Base-by-base conservation (phyloP, 2,888 invertebrate species). In the Callyntrura sp. region DNA sequence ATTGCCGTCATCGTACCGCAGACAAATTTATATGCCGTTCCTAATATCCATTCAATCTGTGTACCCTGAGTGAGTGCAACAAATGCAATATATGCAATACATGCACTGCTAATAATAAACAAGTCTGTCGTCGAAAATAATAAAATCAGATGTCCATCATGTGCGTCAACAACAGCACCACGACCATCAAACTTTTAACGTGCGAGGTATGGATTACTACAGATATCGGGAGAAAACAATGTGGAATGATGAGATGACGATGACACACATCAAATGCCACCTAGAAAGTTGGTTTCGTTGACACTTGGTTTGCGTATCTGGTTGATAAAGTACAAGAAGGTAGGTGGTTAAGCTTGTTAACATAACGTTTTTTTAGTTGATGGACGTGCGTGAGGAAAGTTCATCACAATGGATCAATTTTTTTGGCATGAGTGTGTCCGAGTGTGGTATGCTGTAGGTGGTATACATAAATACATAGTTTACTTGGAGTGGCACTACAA, bases 231-330 rank as follows among this genome's bases (percentile, higher is more conserved):
- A 20, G 79, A 43, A 68, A 68, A 68, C 70, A 78, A 28, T 55
- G 65, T 82, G 62, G 65, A 82, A 51, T 82, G 82, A 82, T 82
- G 11, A n/a, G 68, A 55, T 78, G 78, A 78, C 28, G 35, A 68
- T n/a, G n/a, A n/a, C n/a, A n/a, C n/a, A n/a, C n/a, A n/a, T n/a
- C n/a, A n/a, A n/a, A n/a, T n/a, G n/a, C n/a, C n/a, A n/a, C n/a
- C 43, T 9, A 43, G 8, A 51, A 55, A n/a, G 68, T 68, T 65
- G 35, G 43, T 8, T 70, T 23, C 9, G 70, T 25, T 3, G 70
- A 35, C 35, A 35, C 45, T 73, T 28, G 20, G 70, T 20, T 73
- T n/a, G n/a, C 0, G 5, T 65, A 65, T 17, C 28, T 65, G 65
- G 14, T 14, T 57, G n/a, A 4, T 51, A 8, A 51, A 11, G n/a